These are phyloP conservation scores for Cyphomyrus discorhynchus DNA, from an alignment of 2,113 vertebrate species.

Conservation along the genomic window DNA sequence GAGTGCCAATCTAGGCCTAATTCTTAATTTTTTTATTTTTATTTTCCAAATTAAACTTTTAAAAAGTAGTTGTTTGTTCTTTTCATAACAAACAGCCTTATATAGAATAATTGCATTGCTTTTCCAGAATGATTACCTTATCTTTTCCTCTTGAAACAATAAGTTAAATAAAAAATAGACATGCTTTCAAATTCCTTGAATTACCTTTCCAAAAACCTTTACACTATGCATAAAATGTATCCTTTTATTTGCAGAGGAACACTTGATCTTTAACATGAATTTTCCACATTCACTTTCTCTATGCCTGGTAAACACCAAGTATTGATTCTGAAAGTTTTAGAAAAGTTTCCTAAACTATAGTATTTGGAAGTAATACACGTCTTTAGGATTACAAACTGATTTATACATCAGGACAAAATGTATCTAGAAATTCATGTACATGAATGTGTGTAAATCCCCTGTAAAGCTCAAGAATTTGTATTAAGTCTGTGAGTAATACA, in stretches of 20 bases:
- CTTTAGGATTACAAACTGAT: not conserved
- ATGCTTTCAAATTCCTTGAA: not conserved
- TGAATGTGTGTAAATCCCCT: not conserved
- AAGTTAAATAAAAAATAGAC: not conserved
- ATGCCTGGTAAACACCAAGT: not conserved
- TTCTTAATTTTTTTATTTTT: not conserved
- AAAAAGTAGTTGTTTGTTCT: not conserved
- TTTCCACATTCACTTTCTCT: not conserved
- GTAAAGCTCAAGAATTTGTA: not conserved
- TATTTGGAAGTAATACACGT: not conserved
- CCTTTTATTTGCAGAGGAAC: not conserved
- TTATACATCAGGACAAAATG: not conserved
- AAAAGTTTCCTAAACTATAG: not conserved
- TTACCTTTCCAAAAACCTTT: not conserved
- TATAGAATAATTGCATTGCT: not conserved
- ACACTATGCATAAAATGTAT: not conserved
- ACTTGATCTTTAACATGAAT: not conserved
- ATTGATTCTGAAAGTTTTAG: not conserved
- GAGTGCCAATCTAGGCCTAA: not conserved
- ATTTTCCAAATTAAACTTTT: not conserved
- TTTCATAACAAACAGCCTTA: not conserved
- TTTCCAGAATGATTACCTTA: not conserved
- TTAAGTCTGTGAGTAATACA: not conserved
- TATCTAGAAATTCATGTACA: not conserved
- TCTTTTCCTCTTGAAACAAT: not conserved